These are phyloP conservation scores for Ephialtes manifestator DNA, from an alignment of 2,888 invertebrate genomes.

Conservation along the genomic window DNA sequence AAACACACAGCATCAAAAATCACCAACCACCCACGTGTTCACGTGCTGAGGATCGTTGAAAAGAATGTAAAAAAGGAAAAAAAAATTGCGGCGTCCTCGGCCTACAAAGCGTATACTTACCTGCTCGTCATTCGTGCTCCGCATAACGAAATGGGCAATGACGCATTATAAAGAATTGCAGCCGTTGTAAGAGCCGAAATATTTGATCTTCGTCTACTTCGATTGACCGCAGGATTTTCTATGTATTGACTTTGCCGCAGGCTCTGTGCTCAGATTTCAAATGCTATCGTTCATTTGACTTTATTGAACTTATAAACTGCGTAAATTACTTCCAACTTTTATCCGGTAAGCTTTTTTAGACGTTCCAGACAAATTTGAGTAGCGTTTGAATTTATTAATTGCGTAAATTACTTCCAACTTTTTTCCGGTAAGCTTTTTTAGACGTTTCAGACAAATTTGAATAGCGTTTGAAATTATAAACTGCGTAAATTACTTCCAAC, in stretches of 20 bases:
- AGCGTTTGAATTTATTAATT: neutral
- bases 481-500: neutral
- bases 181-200: slow-evolving; percentile 34
- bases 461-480: neutral
- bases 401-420: neutral
- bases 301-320: neutral
- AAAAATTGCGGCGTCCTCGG: slow-evolving; percentile 72
- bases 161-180: slow-evolving; percentile 38
- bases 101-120: slow-evolving; percentile 72
- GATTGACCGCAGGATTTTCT: slow-evolving; percentile 5
- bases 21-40: neutral
- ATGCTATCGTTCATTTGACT: neutral
- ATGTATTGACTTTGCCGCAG: neutral
- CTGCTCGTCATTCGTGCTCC: slow-evolving; percentile 67
- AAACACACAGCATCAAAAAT: slow-evolving; percentile 1
- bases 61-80: slow-evolving; percentile 28
- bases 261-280: neutral
- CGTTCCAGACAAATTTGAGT: too few species aligned
- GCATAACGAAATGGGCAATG: slow-evolving; percentile 71
- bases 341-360: too few species aligned
- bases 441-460: too few species aligned
- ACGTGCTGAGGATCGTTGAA: slow-evolving; percentile 11
- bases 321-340: neutral
- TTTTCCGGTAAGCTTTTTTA: too few species aligned
- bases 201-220: neutral